Base-by-base conservation (phyloP, 2,797 vertebrate species). In the Cryptoblepharus egeriae region DNA sequence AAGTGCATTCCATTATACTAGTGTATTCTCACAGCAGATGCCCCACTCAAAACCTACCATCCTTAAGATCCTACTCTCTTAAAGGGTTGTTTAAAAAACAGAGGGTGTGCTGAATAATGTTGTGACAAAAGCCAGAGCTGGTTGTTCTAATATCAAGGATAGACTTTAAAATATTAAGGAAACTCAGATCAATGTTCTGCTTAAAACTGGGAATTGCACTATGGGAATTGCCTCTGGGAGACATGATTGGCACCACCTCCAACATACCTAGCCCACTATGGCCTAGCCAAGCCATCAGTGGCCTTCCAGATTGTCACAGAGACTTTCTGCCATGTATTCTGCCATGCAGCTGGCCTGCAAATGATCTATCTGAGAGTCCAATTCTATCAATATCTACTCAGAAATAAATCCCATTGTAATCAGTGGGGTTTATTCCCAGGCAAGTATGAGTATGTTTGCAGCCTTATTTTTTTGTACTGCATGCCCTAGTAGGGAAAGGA, bases 41-140 rank as follows among this genome's bases (percentile, higher is more conserved):
- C 12, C 71, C 77, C 12, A 1, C 90, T 84, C 77, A 79, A 85
- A 84, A 87, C 64, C 55, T 80, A 20, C 65, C 75, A 81, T 7
- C 28, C 12, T 55, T 61, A 45, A 24, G 79, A 84, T 82, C 60
- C 45, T 87, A 18, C n/a, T 86, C 73, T 69, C 80, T 63, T 79
- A 61, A 67, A 83, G 87, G n/a, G 26, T 84, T 39, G 20, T 68
- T 57, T 85, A 11, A 61, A 58, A 76, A 87, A 28, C 39, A 28
- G 7, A 49, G 8, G 72, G 22, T 42, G 24, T 24, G 75, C 60
- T 65, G 45, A 24, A 37, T 67, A 35, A 30, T 32, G 15, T 37
- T 18, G 10, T 24, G 30, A 58, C 57, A 58, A 67, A 35, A 13
- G 18, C 63, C 63, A 65, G 4, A 30, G 24, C 37, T 39, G 22